A percentile compares a stretch with the other conserved stretches of the same genome.
Evolutionary conservation across 2,888 invertebrate species (phyloP).

Genomic region (Scaptomyza flava): DNA sequence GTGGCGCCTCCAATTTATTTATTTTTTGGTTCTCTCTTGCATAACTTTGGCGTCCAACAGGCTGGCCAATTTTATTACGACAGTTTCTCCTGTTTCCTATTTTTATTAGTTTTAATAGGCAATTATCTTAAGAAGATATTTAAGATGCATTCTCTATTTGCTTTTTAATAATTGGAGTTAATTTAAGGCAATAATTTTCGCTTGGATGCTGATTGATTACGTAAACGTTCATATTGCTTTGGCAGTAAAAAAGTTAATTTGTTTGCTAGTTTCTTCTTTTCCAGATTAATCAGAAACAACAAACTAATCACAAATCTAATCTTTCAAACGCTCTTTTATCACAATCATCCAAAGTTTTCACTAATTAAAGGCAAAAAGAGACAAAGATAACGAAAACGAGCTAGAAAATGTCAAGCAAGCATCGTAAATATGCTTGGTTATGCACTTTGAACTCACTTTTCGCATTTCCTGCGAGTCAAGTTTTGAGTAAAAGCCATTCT

Average conservation of each 20-base stretch:
- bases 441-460: conserved; percentile 49
- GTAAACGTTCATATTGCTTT: too few relatives aligned
- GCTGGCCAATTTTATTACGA: conserved; percentile 54
- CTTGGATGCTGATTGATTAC: too few relatives aligned
- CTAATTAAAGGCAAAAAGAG: conserved; percentile 61
- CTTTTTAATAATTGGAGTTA: too few relatives aligned
- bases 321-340: background rate
- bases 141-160: too few relatives aligned
- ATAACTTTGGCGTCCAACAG: conserved; percentile 48
- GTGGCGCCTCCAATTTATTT: conserved; percentile 15
- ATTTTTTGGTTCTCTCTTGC: conserved; percentile 28
- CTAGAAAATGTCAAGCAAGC: conserved; percentile 16
- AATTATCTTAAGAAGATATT: conserved; percentile 27
- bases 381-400: background rate
- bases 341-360: background rate
- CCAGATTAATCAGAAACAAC: background rate
- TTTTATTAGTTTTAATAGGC: conserved; percentile 21
- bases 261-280: background rate
- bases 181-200: too few relatives aligned
- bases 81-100: conserved; percentile 1
- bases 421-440: conserved; percentile 48
- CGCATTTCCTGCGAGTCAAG: conserved; percentile 3
- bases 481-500: conserved; percentile 39
- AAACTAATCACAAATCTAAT: background rate
- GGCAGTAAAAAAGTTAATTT: background rate